These are phyloP conservation scores for Catharus bicknelli DNA, from an alignment of 2,113 vertebrate species.

Conservation along the genomic window DNA sequence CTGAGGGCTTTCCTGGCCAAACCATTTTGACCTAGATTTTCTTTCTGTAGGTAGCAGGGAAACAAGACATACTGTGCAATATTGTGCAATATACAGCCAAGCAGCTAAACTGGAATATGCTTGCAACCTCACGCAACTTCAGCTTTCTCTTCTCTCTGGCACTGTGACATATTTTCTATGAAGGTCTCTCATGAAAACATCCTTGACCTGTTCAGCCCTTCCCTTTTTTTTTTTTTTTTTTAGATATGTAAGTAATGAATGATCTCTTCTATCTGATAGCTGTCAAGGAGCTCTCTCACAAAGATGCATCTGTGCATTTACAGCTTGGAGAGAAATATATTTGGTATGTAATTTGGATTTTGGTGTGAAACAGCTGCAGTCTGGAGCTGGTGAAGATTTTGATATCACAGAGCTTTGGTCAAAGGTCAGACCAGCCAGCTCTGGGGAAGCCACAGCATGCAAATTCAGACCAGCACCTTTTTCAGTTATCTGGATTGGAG, in stretches of 20 bases:
- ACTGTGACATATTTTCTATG: not conserved
- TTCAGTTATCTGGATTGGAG: not conserved
- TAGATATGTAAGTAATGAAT: not conserved
- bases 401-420: not conserved
- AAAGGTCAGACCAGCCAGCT: not conserved
- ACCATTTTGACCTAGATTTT: not conserved
- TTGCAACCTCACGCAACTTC: not conserved
- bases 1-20: not conserved
- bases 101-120: not conserved
- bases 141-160: not conserved
- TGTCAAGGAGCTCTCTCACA: not conserved
- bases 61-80: not conserved
- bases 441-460: not conserved
- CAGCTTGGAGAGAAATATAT: not conserved
- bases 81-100: not conserved
- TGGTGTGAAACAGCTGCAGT: not conserved
- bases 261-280: not conserved
- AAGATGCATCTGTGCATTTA: not conserved
- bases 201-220: not conserved
- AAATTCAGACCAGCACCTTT: not conserved
- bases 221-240: not conserved
- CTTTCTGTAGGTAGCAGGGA: not conserved
- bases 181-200: not conserved
- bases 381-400: not conserved
- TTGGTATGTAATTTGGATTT: not conserved